Evolutionary conservation across 2,113 vertebrate species (phyloP), one percentile per base, ranked within the genome.

Genomic region (Paramisgurnus dabryanus): DNA sequence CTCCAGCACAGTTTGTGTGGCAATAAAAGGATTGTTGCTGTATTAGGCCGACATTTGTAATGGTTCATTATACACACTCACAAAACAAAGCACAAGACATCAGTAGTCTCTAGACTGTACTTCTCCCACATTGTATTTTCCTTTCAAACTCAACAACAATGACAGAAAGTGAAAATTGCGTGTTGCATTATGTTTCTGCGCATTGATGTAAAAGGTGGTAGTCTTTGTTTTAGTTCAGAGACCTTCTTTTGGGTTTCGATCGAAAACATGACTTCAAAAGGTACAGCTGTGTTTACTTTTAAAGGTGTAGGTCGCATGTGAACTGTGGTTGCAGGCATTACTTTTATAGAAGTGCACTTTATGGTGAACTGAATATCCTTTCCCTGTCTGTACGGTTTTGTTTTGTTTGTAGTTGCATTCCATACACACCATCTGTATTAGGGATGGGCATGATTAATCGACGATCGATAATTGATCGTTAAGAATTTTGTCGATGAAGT

Each of bases 221-320:
- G 34, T 73, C 11, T 49, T 72, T 76, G 12, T 49, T 78, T 58
- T 58, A 45, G 15, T 61, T 13, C 34, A 61, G 65, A 27, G 43
- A 6, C 64, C 43, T 13, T 63, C 34, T 75, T 39, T 61, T 60
- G 58, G 41, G 58, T 34, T 57, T 75, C 41, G 34, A 47, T 22
- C 27, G 43, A 75, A 67, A 63, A 49, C 13, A 58, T 43, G 67
- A 8, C 27, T 76, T 71, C 57, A 49, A 49, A 64, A 80, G 43
- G 40, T 22, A 77, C 73, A 80, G 60, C 53, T 43, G 63, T 73
- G 55, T 84, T 60, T 53, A 61, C 43, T 66, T 72, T 45, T 69
- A 73, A 49, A 67, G 49, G 57, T 71, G 53, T 39, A 55, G 41
- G 6, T 43, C 18, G 43, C 3, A 27, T 60, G 63, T 67, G 79